A percentile compares a stretch with the other conserved stretches of the same genome.
Evolutionary conservation across 2,888 invertebrate species (phyloP).

Genomic region (Hydrotaea cyrtoneurina): DNA sequence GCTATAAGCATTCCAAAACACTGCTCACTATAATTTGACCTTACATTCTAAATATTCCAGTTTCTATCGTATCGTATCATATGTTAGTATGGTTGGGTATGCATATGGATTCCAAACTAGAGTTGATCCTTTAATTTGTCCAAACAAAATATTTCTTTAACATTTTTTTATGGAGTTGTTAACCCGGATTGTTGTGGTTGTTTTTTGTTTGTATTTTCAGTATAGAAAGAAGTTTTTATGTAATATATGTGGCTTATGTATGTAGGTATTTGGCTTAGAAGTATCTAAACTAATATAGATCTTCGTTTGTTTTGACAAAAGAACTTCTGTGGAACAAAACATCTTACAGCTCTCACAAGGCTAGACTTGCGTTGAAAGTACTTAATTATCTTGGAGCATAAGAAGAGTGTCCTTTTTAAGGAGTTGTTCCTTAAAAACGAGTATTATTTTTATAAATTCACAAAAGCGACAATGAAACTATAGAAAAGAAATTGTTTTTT

Average conservation of each 20-base stretch:
- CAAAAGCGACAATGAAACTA: too few relatives aligned
- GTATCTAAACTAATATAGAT: neutral
- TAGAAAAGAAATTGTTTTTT: too few relatives aligned
- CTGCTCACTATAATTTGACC: neutral
- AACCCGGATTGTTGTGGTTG: constrained; percentile 45
- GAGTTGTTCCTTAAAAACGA: too few relatives aligned
- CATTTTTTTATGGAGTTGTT: constrained; percentile 37
- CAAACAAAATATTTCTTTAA: neutral
- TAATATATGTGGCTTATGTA: neutral
- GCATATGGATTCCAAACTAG: neutral
- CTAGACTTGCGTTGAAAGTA: neutral
- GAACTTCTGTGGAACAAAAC: neutral
- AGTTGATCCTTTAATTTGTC: too few relatives aligned
- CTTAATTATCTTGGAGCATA: too few relatives aligned
- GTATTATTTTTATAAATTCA: too few relatives aligned
- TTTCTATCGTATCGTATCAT: constrained; percentile 36
- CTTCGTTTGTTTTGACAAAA: neutral
- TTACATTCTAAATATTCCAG: constrained; percentile 53
- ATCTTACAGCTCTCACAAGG: neutral
- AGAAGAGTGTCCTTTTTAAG: too few relatives aligned
- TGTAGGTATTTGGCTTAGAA: constrained; percentile 39
- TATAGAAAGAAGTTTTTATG: neutral
- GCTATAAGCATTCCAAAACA: constrained; percentile 20
- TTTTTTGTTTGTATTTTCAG: constrained; percentile 20
- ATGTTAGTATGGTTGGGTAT: neutral